Conservation (phyloP, 2,113 vertebrate species). For the Notarius lentiginosus region DNA sequence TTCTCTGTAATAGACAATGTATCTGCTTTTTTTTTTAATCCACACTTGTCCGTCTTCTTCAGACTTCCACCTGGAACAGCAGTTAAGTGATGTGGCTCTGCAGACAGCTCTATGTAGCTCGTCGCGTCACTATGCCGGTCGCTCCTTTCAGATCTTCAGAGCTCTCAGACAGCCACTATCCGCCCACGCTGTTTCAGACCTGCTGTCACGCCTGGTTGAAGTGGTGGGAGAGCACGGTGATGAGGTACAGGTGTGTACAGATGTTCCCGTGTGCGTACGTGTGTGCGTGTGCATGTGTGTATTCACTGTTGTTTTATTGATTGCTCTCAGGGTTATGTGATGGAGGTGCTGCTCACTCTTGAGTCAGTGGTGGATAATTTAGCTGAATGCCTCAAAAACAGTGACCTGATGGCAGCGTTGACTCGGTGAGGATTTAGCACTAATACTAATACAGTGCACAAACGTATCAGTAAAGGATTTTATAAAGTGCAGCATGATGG, state of each 20-base stretch:
- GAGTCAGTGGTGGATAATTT: constrained; percentile 96
- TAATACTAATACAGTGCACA: neutral
- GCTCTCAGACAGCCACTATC: constrained; percentile 93
- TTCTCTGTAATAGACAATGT: neutral
- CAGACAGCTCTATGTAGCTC: constrained; percentile 97
- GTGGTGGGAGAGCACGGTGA: constrained; percentile 97
- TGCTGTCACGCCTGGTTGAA: constrained; percentile 93
- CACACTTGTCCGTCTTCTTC: neutral
- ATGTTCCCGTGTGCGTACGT: neutral
- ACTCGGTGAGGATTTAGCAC: constrained; percentile 77
- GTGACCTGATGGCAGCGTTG: constrained; percentile 88
- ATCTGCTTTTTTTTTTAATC: neutral
- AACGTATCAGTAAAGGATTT: neutral
- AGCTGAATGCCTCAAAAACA: constrained; percentile 95
- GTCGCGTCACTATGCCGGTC: constrained; percentile 92
- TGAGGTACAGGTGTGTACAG: constrained; percentile 87
- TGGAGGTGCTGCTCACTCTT: constrained; percentile 94
- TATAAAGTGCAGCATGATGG: neutral
- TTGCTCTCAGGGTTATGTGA: constrained; percentile 87
- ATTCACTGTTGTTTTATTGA: neutral
- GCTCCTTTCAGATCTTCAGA: constrained; percentile 96
- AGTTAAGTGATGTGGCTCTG: constrained; percentile 91
- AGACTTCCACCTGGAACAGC: constrained; percentile 97
- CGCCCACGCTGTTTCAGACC: constrained; percentile 89
- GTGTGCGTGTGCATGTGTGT: neutral